Conservation (phyloP, 2,888 invertebrate species). For the Drosophila nigricruria region DNA sequence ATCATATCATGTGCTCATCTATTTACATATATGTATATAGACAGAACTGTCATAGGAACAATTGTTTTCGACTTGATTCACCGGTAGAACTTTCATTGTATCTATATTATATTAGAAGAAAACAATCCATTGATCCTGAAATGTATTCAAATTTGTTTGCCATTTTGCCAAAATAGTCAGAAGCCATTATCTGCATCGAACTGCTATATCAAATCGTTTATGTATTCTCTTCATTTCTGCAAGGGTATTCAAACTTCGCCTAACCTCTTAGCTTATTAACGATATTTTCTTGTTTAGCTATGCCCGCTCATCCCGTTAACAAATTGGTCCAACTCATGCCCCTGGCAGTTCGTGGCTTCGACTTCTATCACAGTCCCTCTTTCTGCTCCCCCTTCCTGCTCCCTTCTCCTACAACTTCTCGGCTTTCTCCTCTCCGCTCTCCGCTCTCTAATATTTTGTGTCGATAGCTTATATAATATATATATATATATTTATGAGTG, state of each 20-base stretch:
- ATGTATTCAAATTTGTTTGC: background rate
- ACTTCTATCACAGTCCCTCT: slow-evolving; percentile 62
- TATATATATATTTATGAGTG: slow-evolving; percentile 12
- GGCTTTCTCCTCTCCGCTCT: background rate
- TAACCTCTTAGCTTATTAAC: background rate
- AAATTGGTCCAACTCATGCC: slow-evolving; percentile 65
- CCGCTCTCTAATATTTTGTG: slow-evolving; percentile 12
- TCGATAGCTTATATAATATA: slow-evolving; percentile 25
- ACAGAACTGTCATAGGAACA: background rate
- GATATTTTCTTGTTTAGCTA: slow-evolving; percentile 19
- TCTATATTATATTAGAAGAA: too few relatives aligned
- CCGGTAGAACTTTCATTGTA: background rate
- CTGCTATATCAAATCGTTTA: background rate
- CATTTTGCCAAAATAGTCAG: background rate
- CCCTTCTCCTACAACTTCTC: background rate
- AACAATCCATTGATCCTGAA: background rate
- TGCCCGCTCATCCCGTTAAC: slow-evolving; percentile 22
- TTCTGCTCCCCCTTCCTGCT: background rate
- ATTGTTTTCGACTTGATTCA: background rate
- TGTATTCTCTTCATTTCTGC: slow-evolving; percentile 8
- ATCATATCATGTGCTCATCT: background rate
- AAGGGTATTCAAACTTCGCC: slow-evolving; percentile 18
- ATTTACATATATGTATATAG: background rate
- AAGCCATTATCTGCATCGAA: background rate
- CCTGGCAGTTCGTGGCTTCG: slow-evolving; percentile 20